Evolutionary conservation across 2,888 invertebrate species (phyloP), one percentile per base, ranked within the genome.

Genomic region (Syrista parreyssii): DNA sequence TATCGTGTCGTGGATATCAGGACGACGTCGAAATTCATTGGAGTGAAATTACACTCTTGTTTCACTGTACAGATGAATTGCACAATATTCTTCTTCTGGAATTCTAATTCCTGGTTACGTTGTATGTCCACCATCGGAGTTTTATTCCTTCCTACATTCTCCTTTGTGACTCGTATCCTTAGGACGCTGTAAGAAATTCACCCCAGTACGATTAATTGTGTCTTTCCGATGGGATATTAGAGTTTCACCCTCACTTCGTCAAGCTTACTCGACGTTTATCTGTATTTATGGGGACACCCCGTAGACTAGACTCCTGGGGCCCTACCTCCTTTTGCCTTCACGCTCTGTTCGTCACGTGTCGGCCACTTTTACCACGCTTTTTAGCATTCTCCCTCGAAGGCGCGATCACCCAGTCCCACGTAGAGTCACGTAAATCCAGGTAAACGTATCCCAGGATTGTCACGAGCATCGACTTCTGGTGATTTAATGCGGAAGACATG

Each of bases 311-410:
- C 74, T 76, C 80, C 75, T 75, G 82, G 78, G 82, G 83, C 82
- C 86, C 86, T 86, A 84, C 85, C 85, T 31, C 71, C 71, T 33
- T 12, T 87, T 85, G 81, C 86, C 86, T 88, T 88, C 88, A 88
- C 88, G 88, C 87, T 88, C 88, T 85, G 88, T 85, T 88, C 88
- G 88, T 87, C 87, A 86, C 86, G 87, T 86, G 86, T 85, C 85
- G 86, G 84, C 86, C 83, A 88, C 87, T 88, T 88, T 87, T 86
- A 87, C 86, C 86, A 83, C 80, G 73, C 79, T 73, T 35, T 73
- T 23, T 36, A 35, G 71, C 71, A 33, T 33, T 32, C 71, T 33
- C 12, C 71, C 71, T 71, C 31, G 71, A 31, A 31, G 12, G 11
- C 71, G 32, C 71, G 71, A 71, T 71, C 71, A 15, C 33, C 32